Percentiles rank a stretch among this genome's conserved stretches.
These are phyloP conservation scores for Panthera uncia DNA, from an alignment of 2,113 vertebrate genomes.

Conservation along the genomic window DNA sequence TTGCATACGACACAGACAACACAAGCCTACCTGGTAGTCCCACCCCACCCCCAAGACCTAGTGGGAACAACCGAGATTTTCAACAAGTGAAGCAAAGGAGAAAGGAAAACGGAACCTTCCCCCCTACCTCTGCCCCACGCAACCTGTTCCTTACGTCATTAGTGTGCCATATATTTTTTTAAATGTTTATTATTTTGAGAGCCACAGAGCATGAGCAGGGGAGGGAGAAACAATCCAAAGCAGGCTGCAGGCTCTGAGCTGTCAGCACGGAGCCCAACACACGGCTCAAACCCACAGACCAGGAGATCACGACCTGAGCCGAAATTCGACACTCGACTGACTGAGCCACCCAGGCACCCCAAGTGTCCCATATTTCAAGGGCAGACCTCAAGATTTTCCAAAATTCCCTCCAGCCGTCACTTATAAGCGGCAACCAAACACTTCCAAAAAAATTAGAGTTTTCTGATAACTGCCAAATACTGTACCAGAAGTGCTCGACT, in stretches of 20 bases:
- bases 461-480: not conserved
- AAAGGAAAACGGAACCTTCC: not conserved
- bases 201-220: too few relatives aligned
- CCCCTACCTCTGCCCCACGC: fast-evolving
- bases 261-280: too few relatives aligned
- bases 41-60: not conserved
- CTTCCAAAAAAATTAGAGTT: not conserved
- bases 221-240: too few relatives aligned
- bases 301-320: too few relatives aligned
- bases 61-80: not conserved
- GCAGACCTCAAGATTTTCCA: not conserved
- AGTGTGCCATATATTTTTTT: not conserved
- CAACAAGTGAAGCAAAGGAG: not conserved
- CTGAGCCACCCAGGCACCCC: too few relatives aligned
- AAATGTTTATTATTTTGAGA: too few relatives aligned
- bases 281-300: too few relatives aligned
- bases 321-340: too few relatives aligned
- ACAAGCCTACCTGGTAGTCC: not conserved
- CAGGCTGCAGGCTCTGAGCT: too few relatives aligned
- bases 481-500: not conserved
- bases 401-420: not conserved
- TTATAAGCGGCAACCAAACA: not conserved
- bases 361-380: not conserved
- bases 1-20: fast-evolving
- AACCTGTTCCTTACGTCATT: not conserved